Evolutionary conservation across 2,797 vertebrate genomes (phyloP), one percentile per base, ranked within the genome.

Genomic region (Steatocranus sp.): DNA sequence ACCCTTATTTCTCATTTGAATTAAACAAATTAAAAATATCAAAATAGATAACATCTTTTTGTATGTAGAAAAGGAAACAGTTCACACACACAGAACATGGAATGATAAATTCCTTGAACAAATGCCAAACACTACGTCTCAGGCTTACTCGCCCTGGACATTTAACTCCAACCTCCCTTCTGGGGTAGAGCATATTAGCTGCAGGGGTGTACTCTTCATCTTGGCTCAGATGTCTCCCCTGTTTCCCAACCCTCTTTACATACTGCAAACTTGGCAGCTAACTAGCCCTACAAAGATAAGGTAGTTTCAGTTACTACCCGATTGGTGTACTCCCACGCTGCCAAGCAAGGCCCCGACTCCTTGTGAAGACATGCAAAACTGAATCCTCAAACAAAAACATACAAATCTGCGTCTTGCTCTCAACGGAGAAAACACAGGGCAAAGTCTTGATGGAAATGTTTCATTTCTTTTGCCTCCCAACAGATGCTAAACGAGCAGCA

Each of bases 381-480:
- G 5, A 93, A 75, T 85, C 78, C 84, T 89, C 77, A 87, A 88
- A 93, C 90, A 88, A 89, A 94, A 88, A 87, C 83, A 86, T 82
- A 93, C 89, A 89, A 92, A 91, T 86, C 80, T 90, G 75, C 36
- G 75, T 82, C 74, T 79, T 1, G 10, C 81, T 89, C 92, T 91
- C 91, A 23, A 86, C 7, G 78, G 90, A 89, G 87, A 79, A 91
- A 89, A 81, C 76, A 61, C 36, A 3, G 78, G 73, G 87, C 77
- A 76, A 90, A 90, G 87, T 85, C 86, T 91, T 94, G 92, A 95
- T 93, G 94, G 94, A 94, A 94, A 94, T 90, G 91, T 94, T 94
- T 94, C 86, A 93, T 94, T 94, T 93, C 89, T 87, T 91, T 73
- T 90, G 49, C 82, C 76, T 93, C 91, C 93, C 94, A 90, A 48